Base-by-base conservation (phyloP, 2,797 vertebrate genomes). In the Crocodylus rhombifer region DNA sequence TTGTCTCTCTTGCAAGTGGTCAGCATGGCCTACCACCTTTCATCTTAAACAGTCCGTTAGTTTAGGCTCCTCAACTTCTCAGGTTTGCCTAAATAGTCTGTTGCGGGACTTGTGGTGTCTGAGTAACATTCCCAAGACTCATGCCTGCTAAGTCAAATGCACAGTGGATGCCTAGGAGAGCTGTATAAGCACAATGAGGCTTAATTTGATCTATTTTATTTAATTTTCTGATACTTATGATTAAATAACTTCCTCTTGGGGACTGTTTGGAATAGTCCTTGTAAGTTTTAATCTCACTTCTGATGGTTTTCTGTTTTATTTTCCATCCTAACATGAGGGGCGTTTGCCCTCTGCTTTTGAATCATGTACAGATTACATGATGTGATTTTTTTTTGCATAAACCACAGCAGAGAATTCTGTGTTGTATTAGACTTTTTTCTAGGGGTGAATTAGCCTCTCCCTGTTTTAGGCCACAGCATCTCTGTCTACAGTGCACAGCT, bases 221-320 rank as follows among this genome's bases (percentile, higher is more conserved):
- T 87, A 14, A 25, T 18, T 71, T 88, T 91, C 61, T 91, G 77
- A 87, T 13, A 8, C 73, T 25, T 5, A 2, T 25, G 7, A 42
- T 80, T 86, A 26, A 88, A 82, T 88, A 77, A 92, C 86, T 93
- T 90, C 71, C 62, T 94, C 23, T 84, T 71, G 14, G 33, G 69
- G 10, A 65, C 33, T 0, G 0, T 0, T 1, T 26, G 80, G 78
- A 77, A 58, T 80, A 21, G 10, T 6, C 16, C 9, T 95, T 6
- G 10, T 5, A 1, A 57, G 71, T 86, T 80, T 81, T 58, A 55
- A 23, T 82, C 82, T 92, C 16, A 30, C 7, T 69, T 83, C 16
- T 5, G 42, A 11, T 1, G 2, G 56, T 93, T 94, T 95, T 56
- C 62, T 75, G 56, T 67, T 26, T 15, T 26, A 28, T 73, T 82